Percentiles rank a stretch among this genome's conserved stretches.
phyloP scores from a whole-genome alignment of 35 echinoderm and acorn worm species.

The Lytechinus variegatus region DNA sequence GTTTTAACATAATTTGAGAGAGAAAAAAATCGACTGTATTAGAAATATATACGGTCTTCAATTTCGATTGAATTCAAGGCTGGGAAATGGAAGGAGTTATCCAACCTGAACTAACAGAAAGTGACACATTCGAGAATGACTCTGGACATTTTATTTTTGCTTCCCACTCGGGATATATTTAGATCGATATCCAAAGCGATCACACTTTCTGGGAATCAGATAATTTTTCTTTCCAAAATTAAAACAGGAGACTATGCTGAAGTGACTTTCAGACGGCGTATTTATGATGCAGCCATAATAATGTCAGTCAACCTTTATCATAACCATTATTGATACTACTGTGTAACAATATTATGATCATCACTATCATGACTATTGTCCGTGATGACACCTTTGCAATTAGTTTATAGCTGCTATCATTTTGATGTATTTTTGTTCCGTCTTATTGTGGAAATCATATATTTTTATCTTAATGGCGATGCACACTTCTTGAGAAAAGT shows the following conservation, averaged over 20 bases:
- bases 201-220: neutral
- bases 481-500: too few species aligned
- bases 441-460: too few species aligned
- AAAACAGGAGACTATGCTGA: neutral
- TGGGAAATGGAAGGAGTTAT: neutral
- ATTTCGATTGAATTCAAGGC: neutral
- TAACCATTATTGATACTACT: too few species aligned
- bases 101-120: neutral
- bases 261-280: neutral
- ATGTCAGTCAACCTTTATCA: neutral
- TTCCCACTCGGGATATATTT: constrained; percentile 1
- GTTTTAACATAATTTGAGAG: neutral
- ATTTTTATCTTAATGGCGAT: too few species aligned
- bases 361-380: too few species aligned
- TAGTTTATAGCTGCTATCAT: too few species aligned
- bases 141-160: neutral
- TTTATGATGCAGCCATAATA: neutral
- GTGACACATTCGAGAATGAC: neutral
- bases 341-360: too few species aligned
- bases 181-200: neutral
- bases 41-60: neutral
- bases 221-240: neutral
- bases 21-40: too few species aligned
- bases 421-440: too few species aligned
- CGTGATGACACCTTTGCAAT: too few species aligned